These are phyloP conservation scores for Cataglyphis albicans DNA, from an alignment of 2,888 invertebrate genomes.

Conservation along the genomic window DNA sequence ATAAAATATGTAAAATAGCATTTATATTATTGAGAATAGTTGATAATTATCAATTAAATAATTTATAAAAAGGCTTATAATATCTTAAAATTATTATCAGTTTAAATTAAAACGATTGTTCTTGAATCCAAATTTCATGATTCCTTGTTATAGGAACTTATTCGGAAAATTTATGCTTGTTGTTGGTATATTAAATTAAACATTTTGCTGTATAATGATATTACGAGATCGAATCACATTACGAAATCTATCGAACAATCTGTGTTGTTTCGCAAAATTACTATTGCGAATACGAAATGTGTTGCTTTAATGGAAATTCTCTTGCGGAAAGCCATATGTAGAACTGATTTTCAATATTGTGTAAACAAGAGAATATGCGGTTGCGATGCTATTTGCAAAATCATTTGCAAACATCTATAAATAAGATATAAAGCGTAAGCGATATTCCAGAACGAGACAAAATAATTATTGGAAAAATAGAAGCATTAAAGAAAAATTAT, in stretches of 20 bases:
- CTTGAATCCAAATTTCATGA: neutral
- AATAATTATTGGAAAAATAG: constrained; percentile 16
- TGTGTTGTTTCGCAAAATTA: constrained; percentile 8
- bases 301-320: neutral
- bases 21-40: neutral
- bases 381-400: constrained; percentile 32
- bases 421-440: constrained; percentile 18
- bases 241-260: constrained; percentile 10
- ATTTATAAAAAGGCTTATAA: neutral
- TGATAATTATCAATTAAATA: neutral
- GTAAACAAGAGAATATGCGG: neutral
- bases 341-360: constrained; percentile 17
- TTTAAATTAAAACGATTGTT: neutral
- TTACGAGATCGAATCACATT: neutral
- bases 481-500: constrained; percentile 2
- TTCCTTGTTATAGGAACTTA: neutral
- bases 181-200: neutral
- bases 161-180: neutral
- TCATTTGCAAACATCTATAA: constrained; percentile 11
- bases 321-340: neutral
- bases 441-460: neutral
- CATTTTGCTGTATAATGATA: neutral
- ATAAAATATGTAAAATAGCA: neutral
- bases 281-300: constrained; percentile 12
- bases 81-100: neutral